phyloP scores from a whole-genome alignment of 1,140 invertebrate species.

The fruit fly (Drosophila melanogaster) region Release_6_plus_ISO1_MT NT_033779.5:2008001-2008500 shows the following conservation, averaged over 20 bases:
- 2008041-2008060: conserved; percentile 20
- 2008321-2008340: conserved; percentile 30
- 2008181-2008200: conserved; percentile 63
- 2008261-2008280: conserved; percentile 36
- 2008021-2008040: neutral
- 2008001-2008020: conserved; percentile 8
- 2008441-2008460: conserved; percentile 30
- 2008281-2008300: conserved; percentile 59
- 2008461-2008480: conserved; percentile 69
- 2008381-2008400: conserved; percentile 74
- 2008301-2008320: conserved; percentile 34
- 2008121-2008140: conserved; percentile 69
- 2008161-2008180: conserved; percentile 36
- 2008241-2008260: conserved; percentile 72
- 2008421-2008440: conserved; percentile 62
- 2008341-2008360: conserved; percentile 60
- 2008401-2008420: conserved; percentile 32
- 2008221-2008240: conserved; percentile 55
- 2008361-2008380: conserved; percentile 39
- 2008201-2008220: conserved; percentile 48
- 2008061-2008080: conserved; percentile 25
- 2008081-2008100: conserved; percentile 66
- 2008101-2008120: conserved; percentile 46
- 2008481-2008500: conserved; percentile 56
- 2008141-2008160: conserved; percentile 52